Evolutionary conservation across 2,888 invertebrate species (phyloP).

Genomic region (Conistra vaccinii): DNA sequence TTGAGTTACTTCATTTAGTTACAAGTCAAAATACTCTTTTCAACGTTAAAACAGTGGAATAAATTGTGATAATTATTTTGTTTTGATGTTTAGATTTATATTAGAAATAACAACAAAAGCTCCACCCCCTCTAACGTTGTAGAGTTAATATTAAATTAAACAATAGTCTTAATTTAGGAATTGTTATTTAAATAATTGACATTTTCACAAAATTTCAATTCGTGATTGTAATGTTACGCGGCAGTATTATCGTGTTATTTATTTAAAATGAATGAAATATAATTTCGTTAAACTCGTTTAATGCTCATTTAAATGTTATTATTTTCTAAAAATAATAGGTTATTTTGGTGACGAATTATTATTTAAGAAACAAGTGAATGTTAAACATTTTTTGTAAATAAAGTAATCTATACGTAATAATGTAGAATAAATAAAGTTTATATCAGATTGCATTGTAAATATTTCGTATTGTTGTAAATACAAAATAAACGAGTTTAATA

Average conservation of each 20-base stretch:
- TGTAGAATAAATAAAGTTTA: constrained; percentile 77
- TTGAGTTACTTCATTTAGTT: constrained; percentile 58
- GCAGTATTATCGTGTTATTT: constrained; percentile 60
- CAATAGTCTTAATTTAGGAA: constrained; percentile 61
- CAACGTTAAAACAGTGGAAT: constrained; percentile 32
- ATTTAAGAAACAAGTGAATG: constrained; percentile 64
- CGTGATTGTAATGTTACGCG: constrained; percentile 52
- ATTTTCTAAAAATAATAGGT: constrained; percentile 34
- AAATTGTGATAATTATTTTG: constrained; percentile 44
- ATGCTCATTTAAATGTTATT: constrained; percentile 20
- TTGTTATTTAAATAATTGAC: constrained; percentile 61
- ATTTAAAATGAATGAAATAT: constrained; percentile 44
- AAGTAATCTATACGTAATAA: constrained; percentile 68
- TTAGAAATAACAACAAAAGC: constrained; percentile 36
- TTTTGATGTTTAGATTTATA: constrained; percentile 16
- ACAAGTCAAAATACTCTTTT: constrained; percentile 46
- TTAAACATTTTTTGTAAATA: constrained; percentile 69
- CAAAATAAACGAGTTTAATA: constrained; percentile 71
- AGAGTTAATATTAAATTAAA: constrained; percentile 56
- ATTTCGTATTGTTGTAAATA: constrained; percentile 86
- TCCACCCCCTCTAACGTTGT: constrained; percentile 53
- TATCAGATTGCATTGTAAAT: constrained; percentile 86
- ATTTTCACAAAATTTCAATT: constrained; percentile 57
- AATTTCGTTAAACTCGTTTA: constrained; percentile 53
- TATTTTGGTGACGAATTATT: constrained; percentile 54